Percentiles rank a stretch among this genome's conserved stretches.
Evolutionary conservation across 2,797 vertebrate genomes (phyloP).

Genomic region (Oreochromis mossambicus): DNA sequence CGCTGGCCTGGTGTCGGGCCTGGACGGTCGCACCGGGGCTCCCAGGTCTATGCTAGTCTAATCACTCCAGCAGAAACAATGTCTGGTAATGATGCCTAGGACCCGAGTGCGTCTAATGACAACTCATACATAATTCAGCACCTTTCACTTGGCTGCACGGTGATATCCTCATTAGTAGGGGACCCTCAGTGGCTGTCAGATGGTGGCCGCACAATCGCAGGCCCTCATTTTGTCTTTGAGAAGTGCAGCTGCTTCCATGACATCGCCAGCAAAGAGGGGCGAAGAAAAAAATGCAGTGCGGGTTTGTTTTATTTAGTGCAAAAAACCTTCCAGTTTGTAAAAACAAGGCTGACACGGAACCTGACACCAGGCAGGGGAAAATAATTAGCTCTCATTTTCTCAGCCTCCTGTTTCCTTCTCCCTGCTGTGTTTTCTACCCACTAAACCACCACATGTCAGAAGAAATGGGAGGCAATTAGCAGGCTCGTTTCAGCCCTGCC

Average conservation of each 20-base stretch:
- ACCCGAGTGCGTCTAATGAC: constrained; percentile 98
- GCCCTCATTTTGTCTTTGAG: constrained; percentile 99
- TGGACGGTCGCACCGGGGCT: constrained; percentile 88
- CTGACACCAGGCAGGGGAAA: constrained; percentile 99
- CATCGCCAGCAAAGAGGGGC: constrained; percentile 94
- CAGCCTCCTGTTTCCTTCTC: constrained; percentile 99
- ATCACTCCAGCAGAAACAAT: constrained; percentile 99
- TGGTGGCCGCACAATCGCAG: constrained; percentile 99
- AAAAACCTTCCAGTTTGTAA: constrained; percentile 99
- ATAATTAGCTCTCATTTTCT: constrained; percentile 99
- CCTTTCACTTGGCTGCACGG: constrained; percentile 99
- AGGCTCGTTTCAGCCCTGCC: constrained; percentile 99
- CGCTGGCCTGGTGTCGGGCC: constrained; percentile 73
- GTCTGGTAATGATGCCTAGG: constrained; percentile 99
- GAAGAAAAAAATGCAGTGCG: constrained; percentile 86
- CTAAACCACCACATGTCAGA: constrained; percentile 99
- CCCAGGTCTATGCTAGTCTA: constrained; percentile 94
- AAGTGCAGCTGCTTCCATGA: constrained; percentile 99
- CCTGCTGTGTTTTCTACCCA: constrained; percentile 99
- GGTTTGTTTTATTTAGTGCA: constrained; percentile 99
- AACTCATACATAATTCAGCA: constrained; percentile 99
- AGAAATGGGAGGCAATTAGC: constrained; percentile 99
- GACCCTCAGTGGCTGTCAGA: constrained; percentile 99
- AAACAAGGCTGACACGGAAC: constrained; percentile 99
- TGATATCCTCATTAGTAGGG: constrained; percentile 99